phyloP scores from a whole-genome alignment of 2,113 vertebrate genomes.

The Amphiprion percula region DNA sequence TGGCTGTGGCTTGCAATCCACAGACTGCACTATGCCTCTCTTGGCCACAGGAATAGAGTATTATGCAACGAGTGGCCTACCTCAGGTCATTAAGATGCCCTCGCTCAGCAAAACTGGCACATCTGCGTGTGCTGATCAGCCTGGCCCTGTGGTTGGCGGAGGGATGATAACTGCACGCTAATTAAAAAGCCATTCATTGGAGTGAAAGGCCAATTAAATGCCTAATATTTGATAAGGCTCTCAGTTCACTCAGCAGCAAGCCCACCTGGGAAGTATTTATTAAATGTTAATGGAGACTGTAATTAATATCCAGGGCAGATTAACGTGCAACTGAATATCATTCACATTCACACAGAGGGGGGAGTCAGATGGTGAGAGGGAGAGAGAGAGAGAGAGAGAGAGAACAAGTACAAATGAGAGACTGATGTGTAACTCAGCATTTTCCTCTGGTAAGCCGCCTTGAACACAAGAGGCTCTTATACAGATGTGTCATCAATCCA shows the following conservation, averaged over 20 bases:
- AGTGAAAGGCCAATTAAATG: conserved; percentile 85
- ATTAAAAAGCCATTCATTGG: conserved; percentile 84
- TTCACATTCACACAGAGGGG: conserved; percentile 41
- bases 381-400: conserved; percentile 12
- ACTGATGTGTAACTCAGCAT: conserved; percentile 50
- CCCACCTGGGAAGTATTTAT: conserved; percentile 83
- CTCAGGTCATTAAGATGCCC: conserved; percentile 78
- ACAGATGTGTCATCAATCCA: conserved; percentile 36
- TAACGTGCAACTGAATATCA: conserved; percentile 69
- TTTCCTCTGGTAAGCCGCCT: conserved; percentile 37
- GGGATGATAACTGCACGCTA: conserved; percentile 78
- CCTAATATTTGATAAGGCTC: conserved; percentile 83
- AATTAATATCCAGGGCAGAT: conserved; percentile 81
- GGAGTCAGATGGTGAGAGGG: conserved; percentile 1
- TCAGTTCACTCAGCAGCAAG: conserved; percentile 76
- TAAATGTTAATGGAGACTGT: conserved; percentile 83
- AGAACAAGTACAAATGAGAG: conserved; percentile 41
- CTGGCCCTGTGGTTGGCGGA: conserved; percentile 69
- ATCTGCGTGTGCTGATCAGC: conserved; percentile 69
- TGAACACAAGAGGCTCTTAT: conserved; percentile 40
- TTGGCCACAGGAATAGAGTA: conserved; percentile 45
- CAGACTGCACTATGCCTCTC: conserved; percentile 61
- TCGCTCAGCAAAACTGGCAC: conserved; percentile 77
- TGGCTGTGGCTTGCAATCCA: conserved; percentile 62
- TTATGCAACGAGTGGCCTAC: conserved; percentile 72